Base-by-base conservation (phyloP, 2,113 vertebrate genomes). In the Cynocephalus volans region DNA sequence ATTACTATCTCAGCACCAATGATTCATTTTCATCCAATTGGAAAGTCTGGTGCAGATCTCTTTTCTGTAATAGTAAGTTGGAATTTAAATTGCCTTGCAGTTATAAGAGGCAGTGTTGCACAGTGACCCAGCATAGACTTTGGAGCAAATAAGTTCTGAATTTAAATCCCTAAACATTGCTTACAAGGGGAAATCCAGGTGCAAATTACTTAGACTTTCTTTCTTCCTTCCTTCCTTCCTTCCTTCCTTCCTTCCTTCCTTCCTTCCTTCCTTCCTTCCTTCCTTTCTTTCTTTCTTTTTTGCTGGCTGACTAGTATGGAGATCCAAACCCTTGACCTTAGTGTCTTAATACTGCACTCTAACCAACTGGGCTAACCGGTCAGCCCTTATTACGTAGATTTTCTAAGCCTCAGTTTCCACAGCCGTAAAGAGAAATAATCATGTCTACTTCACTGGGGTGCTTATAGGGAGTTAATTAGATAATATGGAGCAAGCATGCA, bases 381-480 rank as follows among this genome's bases (percentile, higher is more conserved):
- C 41, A 41, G 41, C 41, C 41, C 41, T 41, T 41, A 52, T 84
- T 56, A 23, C 41, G 24, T 56, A 2, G 48, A 85, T 45, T 85
- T 54, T 79, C 15, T 72, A 84, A 65, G 36, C 26, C 56, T 77
- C 56, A 18, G 41, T 56, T 67, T 89, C 54, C 48, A 14, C 7
- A 93, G 52, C 15, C 52, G 17, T 83, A 76, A 70, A 89, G 50
- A 75, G 58, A 76, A 92, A 96, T 60, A 67, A 72, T 62, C 23
- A 14, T 41, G 8, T 45, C 36, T 72, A 52, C 41, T 13, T 60
- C 33, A 54, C 54, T 48, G 17, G 52, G 1, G 6, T 72, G 54
- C 12, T 56, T 80, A 60, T 24, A 26, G 45, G 64, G 31, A 60
- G 31, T 65, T 80, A 69, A 76, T 76, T 36, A 50, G 65, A 26